phyloP scores from a whole-genome alignment of 2,888 invertebrate species.

The Aplocera efformata region DNA sequence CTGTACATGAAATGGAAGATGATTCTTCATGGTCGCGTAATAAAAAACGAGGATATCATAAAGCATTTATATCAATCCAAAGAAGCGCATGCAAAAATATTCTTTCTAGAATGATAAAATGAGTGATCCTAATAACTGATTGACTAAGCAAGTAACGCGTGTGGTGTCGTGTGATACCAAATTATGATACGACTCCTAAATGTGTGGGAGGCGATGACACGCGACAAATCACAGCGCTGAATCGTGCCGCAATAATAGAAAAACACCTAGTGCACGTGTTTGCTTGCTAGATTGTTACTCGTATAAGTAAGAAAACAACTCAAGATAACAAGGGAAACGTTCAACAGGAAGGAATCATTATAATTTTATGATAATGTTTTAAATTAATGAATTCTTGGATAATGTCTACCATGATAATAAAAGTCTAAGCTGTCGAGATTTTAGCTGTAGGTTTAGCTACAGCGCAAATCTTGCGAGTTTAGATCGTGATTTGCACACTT shows the following conservation, averaged over 20 bases:
- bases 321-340: too few species aligned
- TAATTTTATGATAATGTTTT: too few species aligned
- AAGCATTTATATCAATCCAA: slow-evolving; percentile 8
- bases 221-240: slow-evolving; percentile 46
- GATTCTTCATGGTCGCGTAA: slow-evolving; percentile 6
- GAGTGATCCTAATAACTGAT: slow-evolving; percentile 39
- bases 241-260: slow-evolving; percentile 33
- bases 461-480: too few species aligned
- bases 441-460: too few species aligned
- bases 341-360: too few species aligned
- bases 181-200: slow-evolving; percentile 40
- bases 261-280: slow-evolving; percentile 28
- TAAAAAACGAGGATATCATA: slow-evolving; percentile 17
- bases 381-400: too few species aligned
- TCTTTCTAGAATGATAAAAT: slow-evolving; percentile 36
- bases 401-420: too few species aligned
- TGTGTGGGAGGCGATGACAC: slow-evolving; percentile 50
- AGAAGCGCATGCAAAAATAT: slow-evolving; percentile 24
- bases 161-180: slow-evolving; percentile 46
- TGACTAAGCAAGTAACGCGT: slow-evolving; percentile 46
- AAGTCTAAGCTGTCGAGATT: too few species aligned
- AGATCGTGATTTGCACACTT: slow-evolving; percentile 6
- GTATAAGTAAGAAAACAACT: background rate
- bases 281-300: slow-evolving; percentile 6
- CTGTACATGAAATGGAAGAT: slow-evolving; percentile 12